Conservation (phyloP, 2,888 invertebrate genomes). For the Phaedon cochleariae region DNA sequence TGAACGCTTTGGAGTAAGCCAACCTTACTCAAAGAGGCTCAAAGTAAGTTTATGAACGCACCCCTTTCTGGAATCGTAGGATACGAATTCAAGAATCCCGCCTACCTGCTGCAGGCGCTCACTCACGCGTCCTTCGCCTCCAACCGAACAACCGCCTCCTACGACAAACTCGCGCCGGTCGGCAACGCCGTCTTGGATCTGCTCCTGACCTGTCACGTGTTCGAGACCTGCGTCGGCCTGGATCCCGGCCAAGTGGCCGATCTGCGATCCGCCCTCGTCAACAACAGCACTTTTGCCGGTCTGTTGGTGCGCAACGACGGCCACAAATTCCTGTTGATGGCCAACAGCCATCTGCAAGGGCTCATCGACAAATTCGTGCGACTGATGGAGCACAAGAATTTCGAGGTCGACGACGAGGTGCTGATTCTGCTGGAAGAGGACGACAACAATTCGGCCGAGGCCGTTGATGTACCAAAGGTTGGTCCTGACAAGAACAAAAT, state of each 20-base stretch:
- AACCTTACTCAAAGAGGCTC: too few relatives aligned
- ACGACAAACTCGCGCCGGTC: slow-evolving; percentile 90
- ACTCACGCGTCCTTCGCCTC: slow-evolving; percentile 90
- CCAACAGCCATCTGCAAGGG: slow-evolving; percentile 65
- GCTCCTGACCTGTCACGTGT: slow-evolving; percentile 87
- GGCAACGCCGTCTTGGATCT: slow-evolving; percentile 94
- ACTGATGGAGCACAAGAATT: slow-evolving; percentile 69
- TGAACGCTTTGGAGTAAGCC: too few relatives aligned
- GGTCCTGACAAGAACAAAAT: slow-evolving; percentile 14
- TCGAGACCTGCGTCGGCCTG: slow-evolving; percentile 73
- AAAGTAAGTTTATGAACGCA: too few relatives aligned
- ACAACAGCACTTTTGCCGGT: slow-evolving; percentile 94
- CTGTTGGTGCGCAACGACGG: slow-evolving; percentile 85
- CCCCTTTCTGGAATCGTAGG: too few relatives aligned
- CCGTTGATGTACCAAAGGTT: slow-evolving; percentile 88
- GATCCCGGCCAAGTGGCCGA: slow-evolving; percentile 92
- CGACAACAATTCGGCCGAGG: slow-evolving; percentile 70
- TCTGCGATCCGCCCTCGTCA: slow-evolving; percentile 92
- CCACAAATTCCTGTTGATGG: slow-evolving; percentile 75
- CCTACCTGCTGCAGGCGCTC: slow-evolving; percentile 87
- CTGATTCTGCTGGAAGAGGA: slow-evolving; percentile 71
- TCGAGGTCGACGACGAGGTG: slow-evolving; percentile 73
- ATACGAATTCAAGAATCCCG: slow-evolving; percentile 83
- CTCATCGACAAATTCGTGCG: slow-evolving; percentile 70
- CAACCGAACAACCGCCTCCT: slow-evolving; percentile 86